Evolutionary conservation across 2,797 vertebrate species (phyloP), one percentile per base, ranked within the genome.

Genomic region (Zenarchopterus dispar): DNA sequence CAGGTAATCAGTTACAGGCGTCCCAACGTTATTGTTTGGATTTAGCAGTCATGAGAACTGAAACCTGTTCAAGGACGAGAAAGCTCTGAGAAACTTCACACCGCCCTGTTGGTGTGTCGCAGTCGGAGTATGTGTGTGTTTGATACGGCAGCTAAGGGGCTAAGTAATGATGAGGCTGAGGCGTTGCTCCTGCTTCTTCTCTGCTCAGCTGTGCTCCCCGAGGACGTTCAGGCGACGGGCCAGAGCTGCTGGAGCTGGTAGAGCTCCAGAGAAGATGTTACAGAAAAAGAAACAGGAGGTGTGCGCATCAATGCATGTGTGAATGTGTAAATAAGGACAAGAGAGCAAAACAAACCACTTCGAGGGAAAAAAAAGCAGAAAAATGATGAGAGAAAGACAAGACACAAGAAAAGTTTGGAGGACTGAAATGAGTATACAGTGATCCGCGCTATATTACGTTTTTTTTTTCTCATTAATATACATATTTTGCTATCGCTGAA

Each of bases 201-300:
- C 49, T 5, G 16, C 65, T 82, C 86, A 76, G 75, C 69, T 81
- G 67, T 73, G 70, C 44, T 82, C 78, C 84, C 75, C 1, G 21
- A 80, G 80, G 83, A 80, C 43, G 56, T 26, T 46, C 63, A 65
- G 69, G 77, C 84, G 87, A 47, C 56, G 21, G 66, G 56, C 84
- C 72, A 87, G 81, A 85, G 84, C 80, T 67, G 52, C 67, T 11
- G 17, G 47, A 13, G 28, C 74, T 75, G 71, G 64, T 78, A 62
- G 47, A 84, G 80, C 81, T 88, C 78, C 61, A 84, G 80, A 85
- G 84, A 75, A 88, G 87, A 82, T 72, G 70, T 70, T 13, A 74
- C 73, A 70, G 77, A 64, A 57, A 63, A 63, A 74, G 62, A 68
- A 61, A 70, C 13, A 60, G 52, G 28, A 41, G 26, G 46, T 59